Evolutionary conservation across 92 coral and sea anemone species (phyloP).

Genomic region (Epizoanthus illoricatus): DNA sequence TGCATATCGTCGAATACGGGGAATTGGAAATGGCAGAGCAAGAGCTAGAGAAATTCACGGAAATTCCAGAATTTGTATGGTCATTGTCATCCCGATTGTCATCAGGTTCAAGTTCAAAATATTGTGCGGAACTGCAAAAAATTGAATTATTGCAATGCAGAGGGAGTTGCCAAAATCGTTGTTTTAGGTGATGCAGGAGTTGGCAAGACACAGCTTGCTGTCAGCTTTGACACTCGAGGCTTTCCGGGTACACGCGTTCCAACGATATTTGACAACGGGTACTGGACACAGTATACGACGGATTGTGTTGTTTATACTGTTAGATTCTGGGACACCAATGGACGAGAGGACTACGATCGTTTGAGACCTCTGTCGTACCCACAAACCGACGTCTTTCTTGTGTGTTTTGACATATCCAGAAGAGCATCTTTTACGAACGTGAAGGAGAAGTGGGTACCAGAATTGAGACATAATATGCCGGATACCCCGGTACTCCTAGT

Average conservation of each 20-base stretch:
- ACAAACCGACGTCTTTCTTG: conserved; percentile 66
- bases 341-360: conserved; percentile 82
- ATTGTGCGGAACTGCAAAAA: too few relatives aligned
- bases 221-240: conserved; percentile 44
- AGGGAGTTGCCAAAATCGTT: conserved; percentile 57
- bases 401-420: conserved; percentile 69
- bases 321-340: conserved; percentile 84
- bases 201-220: conserved; percentile 69
- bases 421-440: conserved; percentile 64
- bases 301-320: conserved; percentile 49
- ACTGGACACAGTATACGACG: conserved; percentile 37
- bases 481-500: conserved; percentile 58
- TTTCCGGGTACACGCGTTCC: conserved; percentile 69
- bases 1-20: too few relatives aligned
- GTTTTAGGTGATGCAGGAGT: conserved; percentile 82
- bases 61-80: too few relatives aligned
- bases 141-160: too few relatives aligned
- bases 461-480: conserved; percentile 56
- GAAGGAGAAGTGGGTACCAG: conserved; percentile 73
- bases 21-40: too few relatives aligned
- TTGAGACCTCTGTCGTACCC: conserved; percentile 80
- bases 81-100: too few relatives aligned
- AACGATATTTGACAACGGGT: conserved; percentile 70
- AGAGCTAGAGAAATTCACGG: too few relatives aligned
- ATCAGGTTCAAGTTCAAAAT: too few relatives aligned